A percentile compares a stretch with the other conserved stretches of the same genome.
Conservation (phyloP, 1,140 invertebrate genomes). For the Nephotettix cincticeps region DNA sequence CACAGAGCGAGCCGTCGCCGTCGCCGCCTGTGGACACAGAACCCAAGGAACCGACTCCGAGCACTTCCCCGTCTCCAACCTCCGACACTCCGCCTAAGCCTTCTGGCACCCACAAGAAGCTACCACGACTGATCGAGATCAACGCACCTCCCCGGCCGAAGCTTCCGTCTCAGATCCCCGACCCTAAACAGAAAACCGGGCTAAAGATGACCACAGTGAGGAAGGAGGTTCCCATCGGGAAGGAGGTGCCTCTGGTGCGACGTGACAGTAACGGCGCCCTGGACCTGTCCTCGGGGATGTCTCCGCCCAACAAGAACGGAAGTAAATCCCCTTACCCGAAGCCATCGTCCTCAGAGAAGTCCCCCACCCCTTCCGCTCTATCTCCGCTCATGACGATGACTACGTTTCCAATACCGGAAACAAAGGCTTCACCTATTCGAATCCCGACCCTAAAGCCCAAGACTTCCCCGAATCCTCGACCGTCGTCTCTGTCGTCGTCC, state of each 20-base stretch:
- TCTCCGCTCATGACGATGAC: constrained; percentile 5
- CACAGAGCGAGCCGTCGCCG: not conserved
- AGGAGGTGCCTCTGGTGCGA: constrained; percentile 18
- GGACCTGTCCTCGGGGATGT: constrained; percentile 20
- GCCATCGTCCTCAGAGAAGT: not conserved
- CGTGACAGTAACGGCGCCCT: constrained; percentile 23
- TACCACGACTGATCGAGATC: constrained; percentile 27
- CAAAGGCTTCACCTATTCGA: constrained; percentile 4
- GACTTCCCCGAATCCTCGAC: not conserved
- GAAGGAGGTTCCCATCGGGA: constrained; percentile 30
- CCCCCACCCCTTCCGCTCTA: not conserved
- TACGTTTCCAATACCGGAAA: constrained; percentile 3
- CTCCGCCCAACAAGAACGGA: not conserved
- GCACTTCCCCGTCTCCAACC: too few relatives aligned
- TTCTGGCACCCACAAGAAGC: constrained; percentile 23
- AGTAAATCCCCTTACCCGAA: not conserved
- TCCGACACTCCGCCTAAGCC: not conserved
- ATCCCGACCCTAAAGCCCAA: constrained; percentile 13
- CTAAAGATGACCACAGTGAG: constrained; percentile 30
- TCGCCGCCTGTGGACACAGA: not conserved
- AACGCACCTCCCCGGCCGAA: constrained; percentile 25
- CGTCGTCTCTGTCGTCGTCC: constrained; percentile 10
- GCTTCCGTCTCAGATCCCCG: not conserved
- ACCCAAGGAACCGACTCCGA: too few relatives aligned
- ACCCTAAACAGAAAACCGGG: constrained; percentile 25